Evolutionary conservation across 2,888 invertebrate species (phyloP).

Genomic region (Anthoptus insignis): DNA sequence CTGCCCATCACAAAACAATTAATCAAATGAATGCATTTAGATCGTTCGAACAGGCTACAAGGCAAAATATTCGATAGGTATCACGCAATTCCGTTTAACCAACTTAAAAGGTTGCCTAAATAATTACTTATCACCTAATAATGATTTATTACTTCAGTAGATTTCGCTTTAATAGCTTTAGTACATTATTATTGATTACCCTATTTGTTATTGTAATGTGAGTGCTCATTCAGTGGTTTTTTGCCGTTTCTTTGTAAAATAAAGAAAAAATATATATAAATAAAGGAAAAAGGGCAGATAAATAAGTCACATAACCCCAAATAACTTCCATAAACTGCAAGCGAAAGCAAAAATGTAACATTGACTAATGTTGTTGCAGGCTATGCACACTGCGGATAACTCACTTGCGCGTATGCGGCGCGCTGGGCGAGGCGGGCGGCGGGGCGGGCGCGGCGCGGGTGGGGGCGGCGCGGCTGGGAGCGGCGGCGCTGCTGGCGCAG

Average conservation of each 20-base stretch:
- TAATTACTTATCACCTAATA: neutral
- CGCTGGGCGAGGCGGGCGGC: conserved; percentile 86
- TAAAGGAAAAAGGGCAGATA: neutral
- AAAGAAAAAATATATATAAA: too few relatives aligned
- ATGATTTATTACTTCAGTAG: neutral
- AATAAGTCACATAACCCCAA: neutral
- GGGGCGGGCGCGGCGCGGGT: conserved; percentile 60
- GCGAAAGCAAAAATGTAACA: too few relatives aligned
- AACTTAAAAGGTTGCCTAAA: neutral
- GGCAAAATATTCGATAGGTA: neutral
- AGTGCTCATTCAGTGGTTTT: too few relatives aligned
- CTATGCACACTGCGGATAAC: conserved; percentile 97
- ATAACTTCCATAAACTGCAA: too few relatives aligned
- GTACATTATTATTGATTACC: neutral
- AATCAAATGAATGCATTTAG: neutral
- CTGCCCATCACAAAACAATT: neutral
- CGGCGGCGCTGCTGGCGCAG: conserved; percentile 92
- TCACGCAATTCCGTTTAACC: neutral
- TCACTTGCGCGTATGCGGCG: conserved; percentile 88
- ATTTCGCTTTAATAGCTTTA: neutral
- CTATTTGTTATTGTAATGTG: neutral
- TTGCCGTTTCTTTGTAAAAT: too few relatives aligned
- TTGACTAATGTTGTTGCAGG: conserved; percentile 88
- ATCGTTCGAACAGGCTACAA: neutral
- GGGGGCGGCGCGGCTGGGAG: conserved; percentile 90